A percentile compares a stretch with the other conserved stretches of the same genome.
phyloP scores from a whole-genome alignment of 2,113 vertebrate species.

The Tautogolabrus adspersus region DNA sequence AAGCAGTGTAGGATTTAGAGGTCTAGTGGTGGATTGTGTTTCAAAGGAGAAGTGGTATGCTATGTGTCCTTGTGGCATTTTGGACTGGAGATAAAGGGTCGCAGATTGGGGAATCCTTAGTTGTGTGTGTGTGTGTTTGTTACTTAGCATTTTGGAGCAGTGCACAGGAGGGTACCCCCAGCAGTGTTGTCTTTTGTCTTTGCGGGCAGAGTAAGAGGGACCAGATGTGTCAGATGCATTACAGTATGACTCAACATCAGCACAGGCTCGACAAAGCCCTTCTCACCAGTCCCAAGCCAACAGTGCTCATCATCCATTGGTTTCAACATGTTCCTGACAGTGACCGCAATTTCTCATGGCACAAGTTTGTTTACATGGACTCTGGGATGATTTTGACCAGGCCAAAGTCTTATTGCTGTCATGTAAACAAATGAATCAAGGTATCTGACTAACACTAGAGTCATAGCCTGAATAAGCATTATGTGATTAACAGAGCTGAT shows the following conservation, averaged over 20 bases:
- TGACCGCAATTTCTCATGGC: not conserved
- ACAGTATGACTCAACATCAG: constrained; percentile 57
- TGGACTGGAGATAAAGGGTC: constrained; percentile 33
- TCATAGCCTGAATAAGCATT: not conserved
- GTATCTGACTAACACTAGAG: constrained; percentile 2
- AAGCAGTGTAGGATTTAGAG: constrained; percentile 61
- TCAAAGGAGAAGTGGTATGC: constrained; percentile 70
- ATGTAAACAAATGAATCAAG: constrained; percentile 20
- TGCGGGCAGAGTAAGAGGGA: constrained; percentile 59
- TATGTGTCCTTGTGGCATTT: constrained; percentile 62
- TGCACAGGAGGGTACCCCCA: constrained; percentile 51
- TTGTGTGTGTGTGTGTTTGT: constrained; percentile 20
- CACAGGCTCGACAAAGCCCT: constrained; percentile 26
- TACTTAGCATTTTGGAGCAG: constrained; percentile 33
- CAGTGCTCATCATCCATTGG: constrained; percentile 23
- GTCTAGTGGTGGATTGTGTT: constrained; percentile 57
- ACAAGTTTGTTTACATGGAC: not conserved
- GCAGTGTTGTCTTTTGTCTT: constrained; percentile 46
- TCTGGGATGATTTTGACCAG: not conserved
- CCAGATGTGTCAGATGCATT: constrained; percentile 70
- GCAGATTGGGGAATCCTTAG: constrained; percentile 28
- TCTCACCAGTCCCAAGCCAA: constrained; percentile 19
- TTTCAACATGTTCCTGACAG: constrained; percentile 1
- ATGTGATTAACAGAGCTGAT: not conserved
- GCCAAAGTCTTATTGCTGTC: not conserved